These are phyloP conservation scores for Dromaius novaehollandiae DNA, from an alignment of 2,113 vertebrate species.

Conservation along the genomic window DNA sequence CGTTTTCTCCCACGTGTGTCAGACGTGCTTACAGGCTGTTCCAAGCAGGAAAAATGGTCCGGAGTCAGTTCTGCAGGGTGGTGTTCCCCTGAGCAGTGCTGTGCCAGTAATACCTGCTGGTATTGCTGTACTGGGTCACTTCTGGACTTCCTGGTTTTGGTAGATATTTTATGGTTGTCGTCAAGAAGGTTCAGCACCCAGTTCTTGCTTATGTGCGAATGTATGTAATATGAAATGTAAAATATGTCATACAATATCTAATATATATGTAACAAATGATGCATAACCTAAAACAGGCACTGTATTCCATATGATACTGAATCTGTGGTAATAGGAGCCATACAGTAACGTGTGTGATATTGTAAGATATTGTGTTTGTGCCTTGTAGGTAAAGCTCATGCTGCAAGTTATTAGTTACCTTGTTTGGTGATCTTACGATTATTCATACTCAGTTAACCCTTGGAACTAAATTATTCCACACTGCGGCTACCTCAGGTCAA, in stretches of 20 bases:
- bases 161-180: rapidly evolving
- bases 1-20: rapidly evolving
- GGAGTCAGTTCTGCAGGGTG: rapidly evolving
- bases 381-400: neutral
- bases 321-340: neutral
- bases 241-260: neutral
- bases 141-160: neutral
- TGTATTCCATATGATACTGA: neutral
- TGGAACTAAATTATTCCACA: constrained; percentile 53
- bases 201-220: neutral
- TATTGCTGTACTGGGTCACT: neutral
- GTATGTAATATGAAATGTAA: neutral
- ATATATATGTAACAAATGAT: neutral
- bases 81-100: rapidly evolving
- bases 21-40: too few species aligned
- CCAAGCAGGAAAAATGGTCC: neutral
- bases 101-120: neutral
- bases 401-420: constrained; percentile 17
- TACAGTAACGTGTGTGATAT: neutral
- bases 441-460: constrained; percentile 65
- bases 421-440: constrained; percentile 35
- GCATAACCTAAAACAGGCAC: rapidly evolving
- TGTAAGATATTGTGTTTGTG: neutral
- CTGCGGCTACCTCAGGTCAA: constrained; percentile 5
- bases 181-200: neutral